Conservation (phyloP, 2,113 vertebrate species). For the Ardeotis arabs region DNA sequence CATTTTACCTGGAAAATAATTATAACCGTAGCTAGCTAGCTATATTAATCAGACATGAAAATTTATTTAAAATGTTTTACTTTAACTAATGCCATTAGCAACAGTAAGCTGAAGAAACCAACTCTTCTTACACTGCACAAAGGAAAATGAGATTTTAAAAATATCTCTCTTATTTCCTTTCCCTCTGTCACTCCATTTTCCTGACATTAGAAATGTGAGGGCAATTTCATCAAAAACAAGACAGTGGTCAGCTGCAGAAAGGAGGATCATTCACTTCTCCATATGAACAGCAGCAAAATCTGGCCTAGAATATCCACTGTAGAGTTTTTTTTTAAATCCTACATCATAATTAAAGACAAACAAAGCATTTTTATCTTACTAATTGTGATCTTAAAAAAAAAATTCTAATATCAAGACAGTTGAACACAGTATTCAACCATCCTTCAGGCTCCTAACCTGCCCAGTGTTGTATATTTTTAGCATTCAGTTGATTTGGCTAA, state of each 20-base stretch:
- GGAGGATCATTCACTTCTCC: background rate
- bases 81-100: background rate
- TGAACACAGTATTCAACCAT: background rate
- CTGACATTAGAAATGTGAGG: background rate
- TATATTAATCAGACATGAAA: slow-evolving; percentile 9
- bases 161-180: background rate
- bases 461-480: background rate
- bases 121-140: background rate
- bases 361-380: background rate
- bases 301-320: background rate
- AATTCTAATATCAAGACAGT: background rate
- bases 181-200: background rate
- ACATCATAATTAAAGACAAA: background rate
- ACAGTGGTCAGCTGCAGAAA: background rate
- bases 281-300: background rate
- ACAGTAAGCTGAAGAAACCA: background rate
- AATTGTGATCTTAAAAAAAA: background rate
- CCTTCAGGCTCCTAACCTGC: background rate
- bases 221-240: background rate
- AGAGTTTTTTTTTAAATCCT: background rate
- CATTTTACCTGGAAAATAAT: background rate
- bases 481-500: background rate
- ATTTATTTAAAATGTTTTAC: background rate
- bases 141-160: background rate
- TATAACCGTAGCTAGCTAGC: background rate